Evolutionary conservation across 2,797 vertebrate species (phyloP), one percentile per base, ranked within the genome.

Genomic region (Dermochelys coriacea): DNA sequence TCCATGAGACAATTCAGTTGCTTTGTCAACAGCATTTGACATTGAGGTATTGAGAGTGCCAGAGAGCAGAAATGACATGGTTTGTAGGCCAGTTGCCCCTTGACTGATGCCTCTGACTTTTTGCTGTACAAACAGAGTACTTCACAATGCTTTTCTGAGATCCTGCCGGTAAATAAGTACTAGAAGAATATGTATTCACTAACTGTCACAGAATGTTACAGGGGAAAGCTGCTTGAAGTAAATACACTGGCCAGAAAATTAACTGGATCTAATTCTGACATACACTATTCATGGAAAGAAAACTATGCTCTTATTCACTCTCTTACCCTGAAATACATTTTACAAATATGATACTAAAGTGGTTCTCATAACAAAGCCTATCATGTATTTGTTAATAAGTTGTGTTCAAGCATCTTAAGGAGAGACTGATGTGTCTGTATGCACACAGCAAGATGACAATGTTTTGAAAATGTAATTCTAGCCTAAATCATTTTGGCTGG

Each of bases 11-110:
- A 94, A 93, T 96, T 95, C 93, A 92, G 97, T 98, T 98, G 93
- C 97, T 98, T 91, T 97, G 96, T 98, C 93, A 98, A 98, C 97
- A 96, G 96, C 61, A 45, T 91, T 94, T 93, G 96, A 96, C 51
- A 89, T n/a, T n/a, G n/a, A n/a, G 94, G 19, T 82, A 95, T 85
- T 96, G 45, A 84, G 93, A 97, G 95, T 95, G 94, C 91, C 90
- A 95, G 96, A 96, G 87, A 89, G 85, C 90, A 97, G 84, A 96
- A 87, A 92, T 91, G 51, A 19, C 55, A 51, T 9, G 5, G 86
- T 95, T 94, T 74, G 96, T 91, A 55, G 71, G 75, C 94, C 95
- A 90, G 64, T 95, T 71, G 47, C 93, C 90, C 91, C 87, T 94
- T 86, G 84, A 92, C 84, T 81, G 88, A 80, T 93, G 82, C 88